phyloP scores from a whole-genome alignment of 1,140 invertebrate species.

The Leptopilina boulardi region DNA sequence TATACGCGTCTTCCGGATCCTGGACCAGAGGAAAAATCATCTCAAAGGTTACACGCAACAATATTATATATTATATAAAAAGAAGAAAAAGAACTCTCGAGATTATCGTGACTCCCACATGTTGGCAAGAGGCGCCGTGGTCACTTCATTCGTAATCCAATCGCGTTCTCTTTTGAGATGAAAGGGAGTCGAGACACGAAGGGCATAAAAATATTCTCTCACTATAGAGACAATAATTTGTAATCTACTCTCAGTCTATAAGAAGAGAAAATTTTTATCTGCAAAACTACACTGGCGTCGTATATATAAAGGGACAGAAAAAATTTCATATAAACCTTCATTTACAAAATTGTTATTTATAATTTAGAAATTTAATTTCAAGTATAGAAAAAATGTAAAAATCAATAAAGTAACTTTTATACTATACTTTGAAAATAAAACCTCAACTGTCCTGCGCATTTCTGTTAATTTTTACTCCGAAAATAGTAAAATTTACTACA shows the following conservation, averaged over 20 bases:
- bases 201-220: constrained; percentile 54
- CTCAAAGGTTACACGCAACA: constrained; percentile 48
- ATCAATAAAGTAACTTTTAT: too few relatives aligned
- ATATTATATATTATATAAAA: constrained; percentile 27
- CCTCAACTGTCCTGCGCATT: too few relatives aligned
- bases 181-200: constrained; percentile 55
- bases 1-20: constrained; percentile 54
- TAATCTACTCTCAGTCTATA: constrained; percentile 22
- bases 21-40: constrained; percentile 53
- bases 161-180: constrained; percentile 55
- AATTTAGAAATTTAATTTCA: too few relatives aligned
- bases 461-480: too few relatives aligned
- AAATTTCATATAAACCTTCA: neutral
- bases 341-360: too few relatives aligned
- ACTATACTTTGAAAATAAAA: too few relatives aligned
- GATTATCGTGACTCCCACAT: constrained; percentile 29
- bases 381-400: too few relatives aligned
- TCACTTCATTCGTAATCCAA: constrained; percentile 60
- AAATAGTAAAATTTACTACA: too few relatives aligned
- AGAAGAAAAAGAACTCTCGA: too few relatives aligned
- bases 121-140: constrained; percentile 6
- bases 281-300: constrained; percentile 13
- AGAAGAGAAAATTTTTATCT: neutral
- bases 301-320: neutral
- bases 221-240: constrained; percentile 6